phyloP scores from a whole-genome alignment of 2,797 vertebrate genomes.

The Zenarchopterus dispar region DNA sequence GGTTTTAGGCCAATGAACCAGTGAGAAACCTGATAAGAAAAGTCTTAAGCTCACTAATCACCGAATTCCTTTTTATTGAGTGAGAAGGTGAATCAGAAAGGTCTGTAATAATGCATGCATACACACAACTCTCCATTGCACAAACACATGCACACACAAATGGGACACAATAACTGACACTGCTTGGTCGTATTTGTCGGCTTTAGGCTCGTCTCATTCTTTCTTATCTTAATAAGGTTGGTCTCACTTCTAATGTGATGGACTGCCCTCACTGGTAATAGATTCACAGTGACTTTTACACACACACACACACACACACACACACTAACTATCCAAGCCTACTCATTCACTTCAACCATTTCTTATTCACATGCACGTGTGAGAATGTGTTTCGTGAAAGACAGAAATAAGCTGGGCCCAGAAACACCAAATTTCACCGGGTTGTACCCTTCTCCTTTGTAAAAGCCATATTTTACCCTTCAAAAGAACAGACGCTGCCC shows the following conservation, averaged over 20 bases:
- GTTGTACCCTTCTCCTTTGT: too few species aligned
- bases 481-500: too few species aligned
- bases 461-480: too few species aligned
- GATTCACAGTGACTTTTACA: slow-evolving; percentile 29
- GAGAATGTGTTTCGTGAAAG: too few species aligned
- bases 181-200: slow-evolving; percentile 46
- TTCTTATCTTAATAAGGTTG: slow-evolving; percentile 75
- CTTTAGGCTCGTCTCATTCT: slow-evolving; percentile 48
- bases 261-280: slow-evolving; percentile 54
- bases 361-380: background rate
- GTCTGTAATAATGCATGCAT: slow-evolving; percentile 5
- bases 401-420: too few species aligned
- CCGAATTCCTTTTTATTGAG: slow-evolving; percentile 10
- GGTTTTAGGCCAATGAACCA: slow-evolving; percentile 18
- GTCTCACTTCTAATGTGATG: slow-evolving; percentile 57
- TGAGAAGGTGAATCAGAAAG: background rate
- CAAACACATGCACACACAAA: background rate
- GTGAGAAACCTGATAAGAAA: slow-evolving; percentile 14
- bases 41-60: slow-evolving; percentile 22
- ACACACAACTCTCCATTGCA: background rate
- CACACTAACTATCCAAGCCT: background rate
- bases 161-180: slow-evolving; percentile 32
- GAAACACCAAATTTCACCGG: too few species aligned
- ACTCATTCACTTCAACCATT: background rate
- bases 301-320: slow-evolving; percentile 9